A percentile compares a stretch with the other conserved stretches of the same genome.
These are phyloP conservation scores for Sthenelais limicola DNA, from an alignment of 2,888 invertebrate species.

Conservation along the genomic window DNA sequence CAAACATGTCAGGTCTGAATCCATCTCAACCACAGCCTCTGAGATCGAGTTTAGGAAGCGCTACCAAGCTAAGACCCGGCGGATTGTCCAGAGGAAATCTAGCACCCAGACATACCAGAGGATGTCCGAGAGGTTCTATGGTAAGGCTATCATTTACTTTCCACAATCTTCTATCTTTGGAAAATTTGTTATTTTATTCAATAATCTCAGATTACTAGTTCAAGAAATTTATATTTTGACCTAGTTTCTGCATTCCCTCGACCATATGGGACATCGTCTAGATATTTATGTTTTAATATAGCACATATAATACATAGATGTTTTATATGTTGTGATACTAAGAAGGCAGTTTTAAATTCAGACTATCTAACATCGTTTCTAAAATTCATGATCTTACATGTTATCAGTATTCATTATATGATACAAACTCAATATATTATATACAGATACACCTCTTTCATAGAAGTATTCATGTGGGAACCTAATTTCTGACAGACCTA, in stretches of 20 bases:
- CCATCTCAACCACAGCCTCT: constrained; percentile 42
- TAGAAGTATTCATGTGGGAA: too few relatives aligned
- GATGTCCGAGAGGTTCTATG: constrained; percentile 37
- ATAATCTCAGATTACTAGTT: background rate
- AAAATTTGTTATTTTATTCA: background rate
- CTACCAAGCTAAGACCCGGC: constrained; percentile 38
- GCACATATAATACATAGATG: too few relatives aligned
- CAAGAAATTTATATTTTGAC: too few relatives aligned
- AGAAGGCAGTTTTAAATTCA: too few relatives aligned
- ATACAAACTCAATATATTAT: too few relatives aligned
- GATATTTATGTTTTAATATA: too few relatives aligned
- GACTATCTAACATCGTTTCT: too few relatives aligned
- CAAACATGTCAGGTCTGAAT: constrained; percentile 32
- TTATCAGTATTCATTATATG: too few relatives aligned
- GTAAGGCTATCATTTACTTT: constrained; percentile 12
- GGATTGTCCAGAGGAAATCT: constrained; percentile 35
- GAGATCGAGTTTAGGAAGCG: constrained; percentile 36
- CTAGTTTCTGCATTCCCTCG: background rate
- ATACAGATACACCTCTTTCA: too few relatives aligned
- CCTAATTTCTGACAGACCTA: too few relatives aligned
- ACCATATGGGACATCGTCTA: background rate
- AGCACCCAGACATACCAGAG: constrained; percentile 40
- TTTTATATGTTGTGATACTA: too few relatives aligned
- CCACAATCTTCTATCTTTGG: background rate
- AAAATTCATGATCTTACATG: too few relatives aligned